These are phyloP conservation scores for Pachypeltis micranthus DNA, from an alignment of 1,140 invertebrate genomes.

Conservation along the genomic window DNA sequence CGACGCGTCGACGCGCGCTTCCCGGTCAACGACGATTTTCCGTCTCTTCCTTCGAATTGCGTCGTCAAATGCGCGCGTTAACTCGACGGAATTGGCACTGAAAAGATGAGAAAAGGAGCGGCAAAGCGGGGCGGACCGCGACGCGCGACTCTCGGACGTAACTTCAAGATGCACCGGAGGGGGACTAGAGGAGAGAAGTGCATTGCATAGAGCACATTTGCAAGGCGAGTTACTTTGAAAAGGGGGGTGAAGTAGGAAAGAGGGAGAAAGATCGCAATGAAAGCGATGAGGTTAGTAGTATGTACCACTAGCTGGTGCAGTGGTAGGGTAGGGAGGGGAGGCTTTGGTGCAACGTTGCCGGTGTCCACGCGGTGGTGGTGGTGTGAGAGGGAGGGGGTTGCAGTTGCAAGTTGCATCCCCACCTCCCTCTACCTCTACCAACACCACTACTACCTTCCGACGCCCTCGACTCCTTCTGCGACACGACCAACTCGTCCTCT, in stretches of 20 bases:
- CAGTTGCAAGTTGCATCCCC: not conserved
- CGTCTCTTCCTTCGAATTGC: no score
- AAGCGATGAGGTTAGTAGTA: no score
- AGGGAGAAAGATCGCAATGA: no score
- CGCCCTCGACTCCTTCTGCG: no score
- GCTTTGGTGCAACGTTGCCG: no score
- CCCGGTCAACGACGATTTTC: no score
- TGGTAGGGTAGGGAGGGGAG: no score
- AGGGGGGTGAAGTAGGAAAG: not conserved
- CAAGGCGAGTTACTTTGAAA: slow-evolving; percentile 7
- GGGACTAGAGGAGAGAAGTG: slow-evolving; percentile 5
- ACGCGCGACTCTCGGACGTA: not conserved
- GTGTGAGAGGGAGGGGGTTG: not conserved
- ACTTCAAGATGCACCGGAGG: slow-evolving; percentile 1
- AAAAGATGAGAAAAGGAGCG: not conserved
- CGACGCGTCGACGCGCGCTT: no score
- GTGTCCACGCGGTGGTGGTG: not conserved
- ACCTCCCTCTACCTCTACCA: not conserved
- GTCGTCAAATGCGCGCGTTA: no score
- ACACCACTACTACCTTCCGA: not conserved
- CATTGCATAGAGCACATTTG: slow-evolving; percentile 5
- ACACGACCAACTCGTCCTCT: no score
- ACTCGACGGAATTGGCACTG: not conserved
- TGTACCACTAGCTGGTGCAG: no score
- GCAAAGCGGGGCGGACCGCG: not conserved